Evolutionary conservation across 2,888 invertebrate species (phyloP), one percentile per base, ranked within the genome.

Genomic region (Coelinius sp.): DNA sequence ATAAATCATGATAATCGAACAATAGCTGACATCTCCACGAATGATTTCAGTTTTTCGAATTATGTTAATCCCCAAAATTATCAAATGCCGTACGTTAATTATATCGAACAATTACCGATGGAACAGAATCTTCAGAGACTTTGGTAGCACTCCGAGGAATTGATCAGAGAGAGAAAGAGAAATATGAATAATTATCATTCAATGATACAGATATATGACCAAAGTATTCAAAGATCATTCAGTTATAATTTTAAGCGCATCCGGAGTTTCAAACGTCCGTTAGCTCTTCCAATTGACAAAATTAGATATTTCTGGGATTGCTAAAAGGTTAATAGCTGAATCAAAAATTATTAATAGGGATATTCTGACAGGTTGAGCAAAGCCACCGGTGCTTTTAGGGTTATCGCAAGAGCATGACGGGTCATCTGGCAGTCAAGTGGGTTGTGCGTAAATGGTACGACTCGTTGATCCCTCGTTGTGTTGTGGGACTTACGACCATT

Each of bases 361-460:
- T 84, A 77, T 83, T 84, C 83, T 82, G 86, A 86, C 85, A 86
- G 85, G 80, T 86, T 84, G 86, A 86, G 84, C 80, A 71, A 83
- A 84, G 82, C 85, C 86, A 85, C 82, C 76, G 85, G 78, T 80
- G 87, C 85, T 87, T 87, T 87, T 87, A 86, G 86, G 72, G 86
- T 86, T 87, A 87, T 87, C 87, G 81, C 78, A 82, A 80, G 81
- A 84, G 82, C 80, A 85, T 82, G 83, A 82, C 81, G 82, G 86
- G 87, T 88, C 87, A 88, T 88, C 87, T 88, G 87, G 87, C 85
- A 87, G 86, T 88, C 87, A 88, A 88, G 87, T 87, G 87, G n/a
- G 81, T 79, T 80, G 79, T 80, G 79, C 81, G 82, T 81, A 79
- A 81, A 80, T 80, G 79, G 81, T 82, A 79, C 41, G 69, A 71